Conservation (phyloP, 2,113 vertebrate genomes). For the Notarius quadriscutis region DNA sequence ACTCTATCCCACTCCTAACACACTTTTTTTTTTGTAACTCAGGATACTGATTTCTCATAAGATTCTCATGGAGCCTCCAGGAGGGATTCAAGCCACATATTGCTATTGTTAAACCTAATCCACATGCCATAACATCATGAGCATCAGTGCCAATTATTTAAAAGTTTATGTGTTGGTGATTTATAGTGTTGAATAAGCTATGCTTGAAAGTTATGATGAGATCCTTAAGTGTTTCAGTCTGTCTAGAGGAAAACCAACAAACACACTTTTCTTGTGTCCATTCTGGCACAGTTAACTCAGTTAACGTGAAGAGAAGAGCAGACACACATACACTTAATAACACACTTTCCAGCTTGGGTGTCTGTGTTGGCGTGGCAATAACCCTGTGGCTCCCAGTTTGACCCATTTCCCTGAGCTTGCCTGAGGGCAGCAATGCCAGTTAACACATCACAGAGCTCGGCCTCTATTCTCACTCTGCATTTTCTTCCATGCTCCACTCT, state of each 20-base stretch:
- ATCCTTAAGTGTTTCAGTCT: constrained; percentile 12
- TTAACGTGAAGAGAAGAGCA: constrained; percentile 49
- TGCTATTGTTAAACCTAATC: not conserved
- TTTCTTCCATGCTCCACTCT: constrained; percentile 37
- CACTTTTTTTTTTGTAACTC: not conserved
- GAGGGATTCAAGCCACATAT: not conserved
- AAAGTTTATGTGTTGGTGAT: not conserved
- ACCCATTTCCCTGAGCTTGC: constrained; percentile 72
- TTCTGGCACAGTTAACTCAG: constrained; percentile 23
- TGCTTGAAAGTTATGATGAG: not conserved
- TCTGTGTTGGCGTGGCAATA: constrained; percentile 70
- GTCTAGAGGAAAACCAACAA: constrained; percentile 54
- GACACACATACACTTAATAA: constrained; percentile 40
- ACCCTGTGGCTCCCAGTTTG: constrained; percentile 72
- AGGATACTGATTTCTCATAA: not conserved
- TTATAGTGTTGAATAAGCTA: not conserved
- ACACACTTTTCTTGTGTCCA: constrained; percentile 29
- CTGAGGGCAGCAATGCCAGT: constrained; percentile 75
- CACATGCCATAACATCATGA: not conserved
- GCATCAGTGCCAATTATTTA: not conserved
- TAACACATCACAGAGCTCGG: constrained; percentile 70
- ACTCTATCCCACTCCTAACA: constrained; percentile 57
- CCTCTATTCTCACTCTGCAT: constrained; percentile 38
- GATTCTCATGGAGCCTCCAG: not conserved
- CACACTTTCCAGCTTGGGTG: constrained; percentile 27